Conservation (phyloP, 1,140 invertebrate species). For the Littorina saxatilis region DNA sequence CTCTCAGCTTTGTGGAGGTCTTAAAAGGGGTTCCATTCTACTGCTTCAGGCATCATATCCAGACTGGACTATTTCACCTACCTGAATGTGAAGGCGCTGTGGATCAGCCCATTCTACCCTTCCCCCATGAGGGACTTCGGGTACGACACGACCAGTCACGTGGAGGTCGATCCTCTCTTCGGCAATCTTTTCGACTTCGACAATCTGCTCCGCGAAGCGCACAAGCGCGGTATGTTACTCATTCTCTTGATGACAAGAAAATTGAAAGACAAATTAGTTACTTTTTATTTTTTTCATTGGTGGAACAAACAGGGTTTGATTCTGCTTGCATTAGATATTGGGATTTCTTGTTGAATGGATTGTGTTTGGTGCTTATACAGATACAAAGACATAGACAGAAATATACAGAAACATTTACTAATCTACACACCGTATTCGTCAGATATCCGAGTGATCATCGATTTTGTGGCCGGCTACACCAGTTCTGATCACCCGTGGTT, state of each 20-base stretch:
- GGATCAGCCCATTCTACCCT: conserved; percentile 84
- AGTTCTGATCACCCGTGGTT: conserved; percentile 90
- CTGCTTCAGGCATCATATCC: conserved; percentile 34
- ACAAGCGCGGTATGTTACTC: conserved; percentile 67
- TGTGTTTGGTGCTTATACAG: too few relatives aligned
- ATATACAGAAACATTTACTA: too few relatives aligned
- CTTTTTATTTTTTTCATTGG: too few relatives aligned
- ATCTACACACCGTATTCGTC: too few relatives aligned
- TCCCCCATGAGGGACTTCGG: conserved; percentile 83
- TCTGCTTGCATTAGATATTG: too few relatives aligned
- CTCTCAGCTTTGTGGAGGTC: too few relatives aligned
- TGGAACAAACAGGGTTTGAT: too few relatives aligned
- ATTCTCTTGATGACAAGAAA: too few relatives aligned
- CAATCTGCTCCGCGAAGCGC: conserved; percentile 75
- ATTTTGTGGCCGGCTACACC: conserved; percentile 92
- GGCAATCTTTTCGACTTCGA: conserved; percentile 85
- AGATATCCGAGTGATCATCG: conserved; percentile 88
- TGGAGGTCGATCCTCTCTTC: conserved; percentile 81
- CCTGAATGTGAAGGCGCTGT: conserved; percentile 80
- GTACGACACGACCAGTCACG: conserved; percentile 84
- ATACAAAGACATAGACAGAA: too few relatives aligned
- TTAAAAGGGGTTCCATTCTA: too few relatives aligned
- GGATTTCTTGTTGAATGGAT: too few relatives aligned
- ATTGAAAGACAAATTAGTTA: too few relatives aligned
- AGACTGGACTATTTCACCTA: conserved; percentile 76